Base-by-base conservation (phyloP, 2,888 invertebrate genomes). In the Spicauda simplicius region DNA sequence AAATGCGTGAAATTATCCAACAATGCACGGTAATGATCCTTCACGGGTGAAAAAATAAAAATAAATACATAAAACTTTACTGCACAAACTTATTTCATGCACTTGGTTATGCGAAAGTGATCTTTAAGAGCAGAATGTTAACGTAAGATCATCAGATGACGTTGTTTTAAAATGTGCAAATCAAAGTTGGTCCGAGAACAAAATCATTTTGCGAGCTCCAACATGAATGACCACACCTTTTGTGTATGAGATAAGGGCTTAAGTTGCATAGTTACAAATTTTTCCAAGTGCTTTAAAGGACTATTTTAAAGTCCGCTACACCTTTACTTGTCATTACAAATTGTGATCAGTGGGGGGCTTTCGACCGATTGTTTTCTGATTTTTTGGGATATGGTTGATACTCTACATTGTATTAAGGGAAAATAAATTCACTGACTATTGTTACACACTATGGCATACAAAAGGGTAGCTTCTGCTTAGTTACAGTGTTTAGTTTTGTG, bases 1-100 rank as follows among this genome's bases (percentile, higher is more conserved):
- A 88, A 90, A 89, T 80, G 91, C 90, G 90, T 91, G 88, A 90
- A 91, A 91, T 91, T 90, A 85, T 81, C 78, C 87, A 87, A 91
- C 91, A 91, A 91, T 91, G 81, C 80, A 50, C 82, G 70, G 84
- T 91, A 91, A 91, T 90, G 90, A 91, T 88, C 85, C 89, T 87
- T 86, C 87, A 83, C 87, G 85, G 85, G 83, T 81, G 83, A 85
- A 86, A 82, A 87, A 87, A 88, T 86, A 85, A 82, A 85, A 87
- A 88, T 86, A 89, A 86, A 86, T 83, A 86, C 77, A 74, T 79
- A 78, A 82, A 81, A 80, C 79, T 79, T 78, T 75, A 78, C 78
- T 73, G 73, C 76, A 75, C 75, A 74, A 77, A 74, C 73, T 76
- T 77, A 74, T 74, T 68, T 11, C 63, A 57, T 64, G 20, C 37